A percentile compares a stretch with the other conserved stretches of the same genome.
Evolutionary conservation across 2,888 invertebrate genomes (phyloP).

Genomic region (Eupithecia tripunctaria): DNA sequence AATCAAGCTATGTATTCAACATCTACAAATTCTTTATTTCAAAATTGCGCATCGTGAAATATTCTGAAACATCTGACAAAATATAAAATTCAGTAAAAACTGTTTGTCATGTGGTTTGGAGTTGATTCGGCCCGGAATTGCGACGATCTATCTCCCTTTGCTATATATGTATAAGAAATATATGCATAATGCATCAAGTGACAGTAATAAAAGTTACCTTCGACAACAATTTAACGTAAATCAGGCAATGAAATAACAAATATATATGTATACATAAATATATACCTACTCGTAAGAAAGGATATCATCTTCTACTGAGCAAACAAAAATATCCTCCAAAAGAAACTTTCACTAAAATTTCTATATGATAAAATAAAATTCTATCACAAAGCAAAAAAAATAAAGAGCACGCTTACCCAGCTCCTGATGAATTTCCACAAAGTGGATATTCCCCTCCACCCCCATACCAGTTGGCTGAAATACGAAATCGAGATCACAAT

Average conservation of each 20-base stretch:
- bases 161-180: too few species aligned
- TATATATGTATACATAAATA: too few species aligned
- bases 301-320: not conserved
- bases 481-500: not conserved
- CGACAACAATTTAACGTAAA: too few species aligned
- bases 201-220: too few species aligned
- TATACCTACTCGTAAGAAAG: too few species aligned
- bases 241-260: too few species aligned
- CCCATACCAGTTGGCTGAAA: slow-evolving; percentile 90
- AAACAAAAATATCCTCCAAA: not conserved
- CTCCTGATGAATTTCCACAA: slow-evolving; percentile 96
- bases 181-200: too few species aligned
- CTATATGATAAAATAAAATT: not conserved
- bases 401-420: slow-evolving; percentile 87
- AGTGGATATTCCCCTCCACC: slow-evolving; percentile 89
- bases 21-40: not conserved
- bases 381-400: not conserved
- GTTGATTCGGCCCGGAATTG: too few species aligned
- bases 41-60: not conserved
- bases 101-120: too few species aligned
- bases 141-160: too few species aligned
- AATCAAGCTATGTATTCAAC: not conserved
- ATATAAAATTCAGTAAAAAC: too few species aligned
- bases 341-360: not conserved
- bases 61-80: not conserved